phyloP scores from a whole-genome alignment of 2,888 invertebrate genomes.

The Anagyrus pseudococci region DNA sequence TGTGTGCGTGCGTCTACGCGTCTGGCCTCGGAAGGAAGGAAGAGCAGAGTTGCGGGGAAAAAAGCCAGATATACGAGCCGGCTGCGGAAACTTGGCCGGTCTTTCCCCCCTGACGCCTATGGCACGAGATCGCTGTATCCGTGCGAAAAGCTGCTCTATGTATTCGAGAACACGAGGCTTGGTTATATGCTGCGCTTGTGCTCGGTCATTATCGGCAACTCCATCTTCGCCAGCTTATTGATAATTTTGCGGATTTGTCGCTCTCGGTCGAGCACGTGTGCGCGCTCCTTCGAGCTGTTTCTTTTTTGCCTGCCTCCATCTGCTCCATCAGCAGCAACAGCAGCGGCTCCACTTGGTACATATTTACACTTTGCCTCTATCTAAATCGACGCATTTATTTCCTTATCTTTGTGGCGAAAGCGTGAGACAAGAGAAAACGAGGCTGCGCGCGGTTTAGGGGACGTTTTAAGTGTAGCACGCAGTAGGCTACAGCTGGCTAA shows the following conservation, averaged over 20 bases:
- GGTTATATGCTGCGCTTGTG: too few species aligned
- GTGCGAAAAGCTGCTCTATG: too few species aligned
- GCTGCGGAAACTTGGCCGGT: background rate
- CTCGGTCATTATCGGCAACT: slow-evolving; percentile 1
- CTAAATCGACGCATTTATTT: too few species aligned
- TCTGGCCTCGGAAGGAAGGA: slow-evolving; percentile 9
- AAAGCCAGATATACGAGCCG: background rate
- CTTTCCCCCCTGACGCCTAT: background rate
- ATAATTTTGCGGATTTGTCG: slow-evolving; percentile 27
- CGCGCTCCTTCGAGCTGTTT: background rate
- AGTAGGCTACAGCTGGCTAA: too few species aligned
- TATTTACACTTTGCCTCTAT: too few species aligned
- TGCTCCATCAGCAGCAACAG: background rate
- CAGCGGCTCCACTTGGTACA: too few species aligned
- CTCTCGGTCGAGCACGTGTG: too few species aligned
- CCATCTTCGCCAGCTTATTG: slow-evolving; percentile 10
- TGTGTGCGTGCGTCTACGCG: background rate
- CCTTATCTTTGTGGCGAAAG: too few species aligned
- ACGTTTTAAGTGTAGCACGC: too few species aligned
- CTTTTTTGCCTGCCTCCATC: slow-evolving; percentile 2
- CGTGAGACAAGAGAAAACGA: too few species aligned
- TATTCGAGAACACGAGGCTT: too few species aligned
- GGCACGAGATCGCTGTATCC: background rate
- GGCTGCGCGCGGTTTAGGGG: too few species aligned
- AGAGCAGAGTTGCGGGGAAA: background rate